Conservation (phyloP, 2,888 invertebrate species). For the Ophraella communa region DNA sequence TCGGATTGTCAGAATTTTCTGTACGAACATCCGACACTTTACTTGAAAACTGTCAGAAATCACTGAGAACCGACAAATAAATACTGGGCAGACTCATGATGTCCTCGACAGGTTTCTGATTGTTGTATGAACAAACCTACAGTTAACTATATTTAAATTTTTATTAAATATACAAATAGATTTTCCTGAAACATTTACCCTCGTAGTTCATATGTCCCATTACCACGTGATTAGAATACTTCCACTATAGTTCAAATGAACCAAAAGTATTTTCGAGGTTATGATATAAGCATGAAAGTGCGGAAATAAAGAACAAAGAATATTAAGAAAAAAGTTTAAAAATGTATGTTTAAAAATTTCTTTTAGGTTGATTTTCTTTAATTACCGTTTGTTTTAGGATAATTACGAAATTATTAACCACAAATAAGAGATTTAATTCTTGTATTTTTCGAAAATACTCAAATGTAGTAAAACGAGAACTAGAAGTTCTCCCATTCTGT, state of each 20-base stretch:
- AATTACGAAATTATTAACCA: constrained; percentile 7
- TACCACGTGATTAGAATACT: too few relatives aligned
- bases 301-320: neutral
- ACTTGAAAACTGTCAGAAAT: too few relatives aligned
- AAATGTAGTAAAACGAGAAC: constrained; percentile 36
- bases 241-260: neutral
- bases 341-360: neutral
- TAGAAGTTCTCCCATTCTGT: constrained; percentile 50
- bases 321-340: neutral
- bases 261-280: neutral
- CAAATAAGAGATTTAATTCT: neutral
- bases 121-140: too few relatives aligned
- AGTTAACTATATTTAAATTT: too few relatives aligned
- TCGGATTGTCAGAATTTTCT: too few relatives aligned
- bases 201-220: too few relatives aligned
- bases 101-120: too few relatives aligned
- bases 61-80: too few relatives aligned
- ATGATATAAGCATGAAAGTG: neutral
- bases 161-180: too few relatives aligned
- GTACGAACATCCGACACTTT: too few relatives aligned
- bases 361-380: neutral
- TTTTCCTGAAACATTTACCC: too few relatives aligned
- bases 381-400: constrained; percentile 15
- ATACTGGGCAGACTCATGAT: too few relatives aligned
- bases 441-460: constrained; percentile 19